Evolutionary conservation across 2,113 vertebrate species (phyloP).

Genomic region (Tenebrosternarchus preto): DNA sequence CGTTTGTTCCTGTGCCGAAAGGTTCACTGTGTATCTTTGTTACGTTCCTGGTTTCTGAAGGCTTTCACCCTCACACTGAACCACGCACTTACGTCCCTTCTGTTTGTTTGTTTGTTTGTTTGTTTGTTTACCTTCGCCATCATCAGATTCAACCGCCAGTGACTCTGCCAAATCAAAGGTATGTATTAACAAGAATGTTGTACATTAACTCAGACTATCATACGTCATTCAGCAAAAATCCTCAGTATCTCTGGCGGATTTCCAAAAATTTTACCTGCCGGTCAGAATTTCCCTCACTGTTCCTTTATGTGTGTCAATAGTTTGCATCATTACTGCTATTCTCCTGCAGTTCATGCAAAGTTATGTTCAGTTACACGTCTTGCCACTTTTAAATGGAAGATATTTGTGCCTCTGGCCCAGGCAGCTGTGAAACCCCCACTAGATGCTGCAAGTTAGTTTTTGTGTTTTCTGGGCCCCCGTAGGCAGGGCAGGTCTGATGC

Average conservation of each 20-base stretch:
- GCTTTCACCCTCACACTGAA: constrained; percentile 8
- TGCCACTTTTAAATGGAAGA: too few species aligned
- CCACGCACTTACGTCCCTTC: constrained; percentile 15
- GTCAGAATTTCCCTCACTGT: too few species aligned
- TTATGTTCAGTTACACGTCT: too few species aligned
- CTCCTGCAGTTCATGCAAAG: too few species aligned
- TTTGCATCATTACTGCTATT: too few species aligned
- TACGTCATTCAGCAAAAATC: too few species aligned
- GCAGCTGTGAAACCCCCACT: not conserved
- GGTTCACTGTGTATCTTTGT: constrained; percentile 54
- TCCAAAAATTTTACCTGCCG: too few species aligned
- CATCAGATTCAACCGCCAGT: constrained; percentile 95
- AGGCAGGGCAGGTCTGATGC: not conserved
- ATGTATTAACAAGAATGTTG: constrained; percentile 46
- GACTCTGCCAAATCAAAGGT: constrained; percentile 99
- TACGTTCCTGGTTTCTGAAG: constrained; percentile 45
- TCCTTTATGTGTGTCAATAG: too few species aligned
- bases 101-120: constrained; percentile 28
- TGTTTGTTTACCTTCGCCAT: constrained; percentile 57
- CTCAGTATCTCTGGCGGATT: too few species aligned
- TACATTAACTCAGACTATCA: too few species aligned
- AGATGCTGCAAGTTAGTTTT: too few species aligned
- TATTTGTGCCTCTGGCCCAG: not conserved
- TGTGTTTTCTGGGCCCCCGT: too few species aligned
- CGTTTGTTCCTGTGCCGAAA: constrained; percentile 58